Evolutionary conservation across 2,888 invertebrate species (phyloP).

Genomic region (Epirrita christyi): DNA sequence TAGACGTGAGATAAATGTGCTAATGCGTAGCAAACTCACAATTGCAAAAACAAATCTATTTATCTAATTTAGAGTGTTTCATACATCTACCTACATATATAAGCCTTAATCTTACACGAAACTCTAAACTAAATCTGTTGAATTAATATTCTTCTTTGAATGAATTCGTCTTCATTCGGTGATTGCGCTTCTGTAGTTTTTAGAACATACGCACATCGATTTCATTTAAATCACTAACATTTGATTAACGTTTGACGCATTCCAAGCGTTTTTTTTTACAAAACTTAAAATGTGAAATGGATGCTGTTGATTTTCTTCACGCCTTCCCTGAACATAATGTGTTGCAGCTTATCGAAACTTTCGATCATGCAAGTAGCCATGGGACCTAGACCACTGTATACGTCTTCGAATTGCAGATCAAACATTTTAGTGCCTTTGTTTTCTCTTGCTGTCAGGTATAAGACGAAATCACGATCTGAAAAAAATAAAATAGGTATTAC

Average conservation of each 20-base stretch:
- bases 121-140: too few relatives aligned
- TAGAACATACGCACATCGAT: too few relatives aligned
- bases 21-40: too few relatives aligned
- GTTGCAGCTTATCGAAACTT: constrained; percentile 8
- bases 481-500: background rate
- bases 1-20: too few relatives aligned
- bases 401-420: constrained; percentile 3
- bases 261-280: background rate
- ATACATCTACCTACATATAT: too few relatives aligned
- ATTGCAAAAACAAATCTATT: too few relatives aligned
- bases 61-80: too few relatives aligned
- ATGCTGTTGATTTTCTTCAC: constrained; percentile 14
- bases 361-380: constrained; percentile 4
- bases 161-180: too few relatives aligned
- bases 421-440: background rate
- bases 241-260: background rate
- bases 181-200: too few relatives aligned
- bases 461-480: constrained; percentile 2
- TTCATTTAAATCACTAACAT: too few relatives aligned
- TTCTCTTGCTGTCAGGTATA: constrained; percentile 1
- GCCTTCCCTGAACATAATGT: constrained; percentile 19
- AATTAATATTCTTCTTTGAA: too few relatives aligned
- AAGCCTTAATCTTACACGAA: too few relatives aligned
- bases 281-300: constrained; percentile 3
- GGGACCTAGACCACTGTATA: background rate